Base-by-base conservation (phyloP, 2,888 invertebrate genomes). In the Carcina quercana region DNA sequence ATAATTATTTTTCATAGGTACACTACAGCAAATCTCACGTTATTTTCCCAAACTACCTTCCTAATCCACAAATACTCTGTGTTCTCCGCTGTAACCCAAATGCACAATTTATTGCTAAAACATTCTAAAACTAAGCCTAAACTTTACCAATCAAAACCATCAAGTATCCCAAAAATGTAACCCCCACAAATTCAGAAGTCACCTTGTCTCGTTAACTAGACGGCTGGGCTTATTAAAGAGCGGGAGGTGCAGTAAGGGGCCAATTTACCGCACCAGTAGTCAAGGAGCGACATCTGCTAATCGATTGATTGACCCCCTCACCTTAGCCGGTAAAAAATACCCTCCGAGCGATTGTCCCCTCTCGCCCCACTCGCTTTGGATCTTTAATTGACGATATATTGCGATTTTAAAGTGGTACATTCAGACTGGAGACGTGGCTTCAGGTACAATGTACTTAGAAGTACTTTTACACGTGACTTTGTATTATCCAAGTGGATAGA, bases 291-390 rank as follows among this genome's bases (percentile, higher is more conserved):
- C 80, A 72, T 78, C 75, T 78, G 74, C 67, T 78, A 78, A 82
- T 80, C 79, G 80, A 80, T 79, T 76, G 79, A 78, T 79, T 79
- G 76, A 73, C 72, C 73, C 50, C 71, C n/a, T n/a, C 63, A 67
- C 70, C 68, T 74, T 69, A 51, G 54, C 44, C 59, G 66, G 62
- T 68, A 78, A 69, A 76, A 76, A 74, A 63, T 64, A 58, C 64
- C 45, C 57, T 46, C 37, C 54, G 48, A 43, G 48, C 64, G 59
- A 59, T 59, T 60, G 58, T 55, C 59, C 58, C 58, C 55, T 40
- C 42, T 47, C 51, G 56, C 55, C 58, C 50, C 43, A 40, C 41
- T n/a, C n/a, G 50, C 51, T 53, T 50, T 50, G 42, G 37, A 33
- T 52, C 52, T 59, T 54, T 63, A 62, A 69, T 61, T 62, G 61